Base-by-base conservation (phyloP, 2,113 vertebrate species). In the Pungitius pungitius region DNA sequence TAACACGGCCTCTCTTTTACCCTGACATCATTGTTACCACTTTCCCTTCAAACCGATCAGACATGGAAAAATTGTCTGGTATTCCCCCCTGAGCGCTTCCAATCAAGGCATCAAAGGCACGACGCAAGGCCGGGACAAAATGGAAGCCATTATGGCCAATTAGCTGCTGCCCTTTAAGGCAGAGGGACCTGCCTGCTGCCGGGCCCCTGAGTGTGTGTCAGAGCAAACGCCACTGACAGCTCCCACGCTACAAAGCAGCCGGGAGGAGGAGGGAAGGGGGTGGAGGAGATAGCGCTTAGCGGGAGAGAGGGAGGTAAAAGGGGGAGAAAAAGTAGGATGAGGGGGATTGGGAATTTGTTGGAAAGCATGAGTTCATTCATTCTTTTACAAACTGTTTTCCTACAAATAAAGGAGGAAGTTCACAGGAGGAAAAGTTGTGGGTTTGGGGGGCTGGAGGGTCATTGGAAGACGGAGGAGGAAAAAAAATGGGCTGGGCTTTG, bases 101-200 rank as follows among this genome's bases (percentile, higher is more conserved):
- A 90, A 90, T 90, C 90, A 92, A 33, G 13, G 72, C 88, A 88
- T 92, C 90, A 90, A 92, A 91, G 88, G 30, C 83, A 83, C 86
- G 87, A 90, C 26, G 84, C 88, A 86, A 89, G 80, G 77, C 90
- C 51, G 35, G 86, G 81, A 88, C 88, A 92, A 92, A 92, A 91
- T 91, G 87, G 86, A 89, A 91, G 87, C 84, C 87, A 91, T 92
- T 90, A 92, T 82, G 74, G 78, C 73, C 89, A 91, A 92, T 92
- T 90, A 91, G 91, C 69, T 26, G 65, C 71, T 91, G 86, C 80
- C 83, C 85, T 90, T 86, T 87, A 87, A 90, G 80, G 88, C 79
- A 70, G 47, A 72, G 81, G 87, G 87, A 90, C 89, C 76, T 86
- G 85, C 83, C 67, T 75, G 79, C 82, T 88, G 90, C 83, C 62